phyloP scores from a whole-genome alignment of 1,140 invertebrate genomes.

The Brachionus rubens region DNA sequence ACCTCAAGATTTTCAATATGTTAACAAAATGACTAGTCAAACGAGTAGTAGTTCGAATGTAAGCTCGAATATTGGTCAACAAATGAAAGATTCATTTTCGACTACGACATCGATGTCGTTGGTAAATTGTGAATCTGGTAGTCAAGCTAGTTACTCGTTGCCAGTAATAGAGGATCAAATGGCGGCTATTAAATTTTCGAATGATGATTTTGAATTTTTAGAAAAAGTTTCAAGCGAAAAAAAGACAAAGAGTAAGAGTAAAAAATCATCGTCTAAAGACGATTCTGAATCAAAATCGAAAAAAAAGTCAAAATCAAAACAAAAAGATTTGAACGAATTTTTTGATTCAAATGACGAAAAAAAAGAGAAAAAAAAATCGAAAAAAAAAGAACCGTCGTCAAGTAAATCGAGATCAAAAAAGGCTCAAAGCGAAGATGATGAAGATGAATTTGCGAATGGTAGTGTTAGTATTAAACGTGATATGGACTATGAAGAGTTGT shows the following conservation, averaged over 20 bases:
- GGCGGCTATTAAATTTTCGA: constrained; percentile 8
- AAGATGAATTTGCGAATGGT: not conserved
- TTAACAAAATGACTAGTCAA: constrained; percentile 31
- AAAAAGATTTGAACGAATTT: not conserved
- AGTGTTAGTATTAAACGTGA: not conserved
- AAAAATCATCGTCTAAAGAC: not conserved
- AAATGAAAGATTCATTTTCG: not conserved
- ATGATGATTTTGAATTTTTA: constrained; percentile 41
- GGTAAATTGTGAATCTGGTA: constrained; percentile 7
- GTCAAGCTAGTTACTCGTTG: not conserved
- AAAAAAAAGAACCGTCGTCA: not conserved
- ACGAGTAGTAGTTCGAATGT: constrained; percentile 6
- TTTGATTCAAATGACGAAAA: not conserved
- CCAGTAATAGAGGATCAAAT: constrained; percentile 24
- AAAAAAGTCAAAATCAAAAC: constrained; percentile 37
- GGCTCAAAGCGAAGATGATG: not conserved
- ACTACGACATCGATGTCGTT: not conserved
- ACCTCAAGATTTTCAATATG: not conserved
- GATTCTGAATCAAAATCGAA: not conserved
- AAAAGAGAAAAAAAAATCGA: constrained; percentile 40
- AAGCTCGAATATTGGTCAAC: not conserved
- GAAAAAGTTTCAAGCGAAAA: constrained; percentile 4
- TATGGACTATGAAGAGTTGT: constrained; percentile 28
- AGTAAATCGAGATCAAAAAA: not conserved
- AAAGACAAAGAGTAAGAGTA: not conserved